Evolutionary conservation across 2,113 vertebrate genomes (phyloP), one percentile per base, ranked within the genome.

Genomic region (Verasper variegatus): DNA sequence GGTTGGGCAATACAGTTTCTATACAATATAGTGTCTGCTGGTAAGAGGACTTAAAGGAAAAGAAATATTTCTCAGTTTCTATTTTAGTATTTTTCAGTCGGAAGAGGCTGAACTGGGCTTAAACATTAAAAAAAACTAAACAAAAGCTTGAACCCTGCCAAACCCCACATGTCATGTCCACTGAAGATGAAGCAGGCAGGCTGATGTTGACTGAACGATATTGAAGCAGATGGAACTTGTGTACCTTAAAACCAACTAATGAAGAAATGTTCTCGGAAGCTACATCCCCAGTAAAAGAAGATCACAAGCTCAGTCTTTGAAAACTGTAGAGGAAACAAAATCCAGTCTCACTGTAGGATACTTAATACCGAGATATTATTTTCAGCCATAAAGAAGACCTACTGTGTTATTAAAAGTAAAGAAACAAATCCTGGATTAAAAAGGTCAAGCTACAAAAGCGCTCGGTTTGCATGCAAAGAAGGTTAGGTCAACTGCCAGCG

Each of bases 401-500:
- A 47, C 76, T 67, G 63, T 66, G 59, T 75, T 74, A 81, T 63
- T 70, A 70, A 49, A 58, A 45, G 5, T 73, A 42, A 26, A 10
- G 18, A 40, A 64, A 17, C 7, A 59, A 74, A 80, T 75, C 40
- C 42, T 49, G 37, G 54, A 67, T 51, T 17, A 69, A 52, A 78
- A 82, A 81, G 64, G 81, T 78, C 62, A 70, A 23, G 81, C 51
- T 49, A 26, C 27, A 71, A 66, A 83, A 69, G 49, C 5, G 6
- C 31, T 78, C 17, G 76, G 35, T 83, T 83, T 88, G 54, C 58
- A 23, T n/a, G 62, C 56, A 69, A 68, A 59, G 56, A 64, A 49
- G 55, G 59, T 74, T 57, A 84, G 73, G 86, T 84, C 75, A 85
- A 18, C 77, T 77, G 79, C 81, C 79, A 85, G 76, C 74, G 45